Evolutionary conservation across 2,888 invertebrate species (phyloP).

Genomic region (Chrysotoxum bicinctum): DNA sequence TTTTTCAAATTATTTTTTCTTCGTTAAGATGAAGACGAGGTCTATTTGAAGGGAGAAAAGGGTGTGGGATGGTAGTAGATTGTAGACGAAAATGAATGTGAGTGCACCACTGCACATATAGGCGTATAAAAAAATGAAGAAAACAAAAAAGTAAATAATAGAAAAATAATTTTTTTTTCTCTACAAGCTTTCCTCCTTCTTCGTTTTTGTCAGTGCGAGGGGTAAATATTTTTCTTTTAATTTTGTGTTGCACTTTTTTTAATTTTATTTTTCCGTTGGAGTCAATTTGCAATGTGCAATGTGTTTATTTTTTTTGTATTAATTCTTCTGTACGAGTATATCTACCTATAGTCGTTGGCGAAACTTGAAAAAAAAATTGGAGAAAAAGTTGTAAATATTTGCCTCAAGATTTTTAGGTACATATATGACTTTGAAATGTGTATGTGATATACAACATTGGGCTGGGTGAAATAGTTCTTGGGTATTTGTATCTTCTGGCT

Average conservation of each 20-base stretch:
- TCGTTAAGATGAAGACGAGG: constrained; percentile 5
- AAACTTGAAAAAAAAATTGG: background rate
- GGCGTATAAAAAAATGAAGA: background rate
- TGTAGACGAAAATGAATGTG: constrained; percentile 38
- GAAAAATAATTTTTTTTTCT: constrained; percentile 9
- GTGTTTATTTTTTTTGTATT: background rate
- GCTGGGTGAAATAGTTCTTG: background rate
- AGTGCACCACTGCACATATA: constrained; percentile 35
- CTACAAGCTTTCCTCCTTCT: background rate
- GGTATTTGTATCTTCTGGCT: background rate
- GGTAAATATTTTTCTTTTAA: constrained; percentile 38
- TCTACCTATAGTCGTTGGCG: background rate
- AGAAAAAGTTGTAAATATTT: background rate
- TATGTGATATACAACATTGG: background rate
- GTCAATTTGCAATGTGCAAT: constrained; percentile 15
- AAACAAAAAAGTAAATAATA: constrained; percentile 31
- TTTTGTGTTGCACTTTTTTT: constrained; percentile 35
- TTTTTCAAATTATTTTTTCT: constrained; percentile 30
- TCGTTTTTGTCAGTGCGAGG: background rate
- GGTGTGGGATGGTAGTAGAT: constrained; percentile 31
- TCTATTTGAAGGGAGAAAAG: background rate
- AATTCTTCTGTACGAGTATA: background rate
- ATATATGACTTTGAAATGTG: background rate
- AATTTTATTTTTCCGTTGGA: constrained; percentile 1
- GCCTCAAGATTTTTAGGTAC: background rate